Conservation (phyloP, 2,797 vertebrate species). For the Anniella stebbinsi region DNA sequence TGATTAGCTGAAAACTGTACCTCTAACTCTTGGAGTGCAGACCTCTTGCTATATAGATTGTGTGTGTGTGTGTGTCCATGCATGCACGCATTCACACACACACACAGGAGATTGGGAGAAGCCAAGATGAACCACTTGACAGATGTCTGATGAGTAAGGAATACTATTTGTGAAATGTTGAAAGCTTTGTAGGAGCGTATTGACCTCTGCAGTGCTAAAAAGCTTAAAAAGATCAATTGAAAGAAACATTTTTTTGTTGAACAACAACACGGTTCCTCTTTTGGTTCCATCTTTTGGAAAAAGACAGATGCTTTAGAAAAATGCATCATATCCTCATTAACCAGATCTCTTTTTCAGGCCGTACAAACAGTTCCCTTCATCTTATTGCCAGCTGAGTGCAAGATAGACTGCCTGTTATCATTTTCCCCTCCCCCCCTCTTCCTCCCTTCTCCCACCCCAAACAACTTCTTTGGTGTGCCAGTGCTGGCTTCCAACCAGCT, state of each 20-base stretch:
- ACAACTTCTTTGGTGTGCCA: slow-evolving; percentile 35
- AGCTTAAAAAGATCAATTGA: slow-evolving; percentile 11
- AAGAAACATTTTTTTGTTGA: slow-evolving; percentile 7
- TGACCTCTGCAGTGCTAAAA: slow-evolving; percentile 17
- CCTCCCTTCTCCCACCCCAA: neutral
- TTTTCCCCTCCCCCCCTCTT: neutral
- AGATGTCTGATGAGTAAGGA: neutral
- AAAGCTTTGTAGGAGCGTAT: neutral
- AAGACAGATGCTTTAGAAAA: slow-evolving; percentile 19
- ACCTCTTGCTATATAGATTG: neutral
- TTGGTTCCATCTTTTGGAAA: slow-evolving; percentile 8
- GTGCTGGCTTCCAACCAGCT: neutral
- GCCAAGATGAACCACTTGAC: neutral
- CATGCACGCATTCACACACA: no score
- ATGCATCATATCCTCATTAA: neutral
- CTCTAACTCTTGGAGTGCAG: no score
- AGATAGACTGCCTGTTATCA: slow-evolving; percentile 33
- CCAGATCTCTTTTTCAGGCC: neutral
- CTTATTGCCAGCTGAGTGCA: slow-evolving; percentile 34
- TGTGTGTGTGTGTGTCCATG: no score
- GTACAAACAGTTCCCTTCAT: slow-evolving; percentile 28
- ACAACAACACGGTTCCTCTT: slow-evolving; percentile 17
- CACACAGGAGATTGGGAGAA: neutral
- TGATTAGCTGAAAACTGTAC: neutral
- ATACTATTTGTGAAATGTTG: neutral